Percentiles rank a stretch among this genome's conserved stretches.
These are phyloP conservation scores for Siniperca obscura DNA, from an alignment of 2,797 vertebrate genomes.

Conservation along the genomic window DNA sequence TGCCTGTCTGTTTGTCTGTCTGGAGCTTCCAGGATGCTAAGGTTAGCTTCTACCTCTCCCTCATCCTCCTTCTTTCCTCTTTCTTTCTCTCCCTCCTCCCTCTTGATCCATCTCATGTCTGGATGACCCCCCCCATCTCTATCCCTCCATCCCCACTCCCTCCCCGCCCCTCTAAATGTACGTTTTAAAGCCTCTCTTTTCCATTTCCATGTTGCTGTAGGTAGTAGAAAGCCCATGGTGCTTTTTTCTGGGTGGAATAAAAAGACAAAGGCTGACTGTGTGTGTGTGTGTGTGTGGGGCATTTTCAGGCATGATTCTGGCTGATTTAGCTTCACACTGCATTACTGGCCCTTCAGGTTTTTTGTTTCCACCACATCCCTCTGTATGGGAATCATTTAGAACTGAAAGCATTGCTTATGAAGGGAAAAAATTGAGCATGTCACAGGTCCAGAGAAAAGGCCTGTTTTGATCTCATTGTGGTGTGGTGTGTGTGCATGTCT, in stretches of 20 bases:
- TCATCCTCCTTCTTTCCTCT: slow-evolving; percentile 38
- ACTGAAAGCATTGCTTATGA: slow-evolving; percentile 47
- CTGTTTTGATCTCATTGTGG: slow-evolving; percentile 84
- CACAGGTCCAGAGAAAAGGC: slow-evolving; percentile 80
- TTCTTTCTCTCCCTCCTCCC: slow-evolving; percentile 24
- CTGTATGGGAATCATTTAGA: slow-evolving; percentile 49
- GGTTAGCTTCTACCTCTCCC: slow-evolving; percentile 66
- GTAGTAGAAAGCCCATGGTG: slow-evolving; percentile 66
- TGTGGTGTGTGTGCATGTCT: slow-evolving; percentile 42
- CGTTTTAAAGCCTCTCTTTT: slow-evolving; percentile 73
- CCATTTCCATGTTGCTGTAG: slow-evolving; percentile 70
- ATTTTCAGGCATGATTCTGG: slow-evolving; percentile 77
- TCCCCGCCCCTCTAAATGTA: slow-evolving; percentile 66
- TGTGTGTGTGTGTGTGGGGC: slow-evolving; percentile 59
- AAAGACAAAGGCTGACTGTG: slow-evolving; percentile 77
- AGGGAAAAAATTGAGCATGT: slow-evolving; percentile 76
- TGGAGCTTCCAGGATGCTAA: slow-evolving; percentile 73
- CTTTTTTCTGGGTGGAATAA: slow-evolving; percentile 73
- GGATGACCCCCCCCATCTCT: slow-evolving; percentile 47
- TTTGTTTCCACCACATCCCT: slow-evolving; percentile 34
- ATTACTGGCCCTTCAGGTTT: slow-evolving; percentile 66
- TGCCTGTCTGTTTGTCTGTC: slow-evolving; percentile 69
- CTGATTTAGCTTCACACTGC: slow-evolving; percentile 76
- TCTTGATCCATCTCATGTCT: slow-evolving; percentile 59
- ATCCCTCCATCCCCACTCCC: slow-evolving; percentile 48